Evolutionary conservation across 2,797 vertebrate genomes (phyloP), one percentile per base, ranked within the genome.

Genomic region (Holocentrus rufus): DNA sequence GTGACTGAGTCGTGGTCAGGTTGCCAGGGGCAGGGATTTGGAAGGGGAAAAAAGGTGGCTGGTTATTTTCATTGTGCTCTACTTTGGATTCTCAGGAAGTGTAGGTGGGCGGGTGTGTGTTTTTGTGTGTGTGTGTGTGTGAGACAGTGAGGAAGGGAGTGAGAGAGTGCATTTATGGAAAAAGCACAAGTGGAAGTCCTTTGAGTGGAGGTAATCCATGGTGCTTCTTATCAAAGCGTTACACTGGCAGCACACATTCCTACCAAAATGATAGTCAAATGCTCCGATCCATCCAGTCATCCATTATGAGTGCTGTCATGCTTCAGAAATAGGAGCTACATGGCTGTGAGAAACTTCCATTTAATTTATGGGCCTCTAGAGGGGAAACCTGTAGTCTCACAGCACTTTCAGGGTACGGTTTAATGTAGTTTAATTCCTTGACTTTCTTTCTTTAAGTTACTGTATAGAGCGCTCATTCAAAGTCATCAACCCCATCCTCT

Each of bases 401-500:
- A 49, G 44, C 60, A 80, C 27, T 58, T 34, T 62, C 36, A 5
- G 3, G 27, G 36, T 61, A 3, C 27, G 74, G 25, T 57, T 78
- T 75, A 84, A 87, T 63, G 81, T 39, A 47, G 70, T 81, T 84
- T 60, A 82, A 87, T 81, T 85, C 59, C 22, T 46, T 53, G 44
- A 63, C 52, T 77, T 83, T 77, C 57, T 66, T 64, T 49, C 36
- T 68, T 71, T 49, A 76, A 61, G 49, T 31, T 55, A n/a, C 49
- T 47, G 65, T 65, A 65, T 49, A 25, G 9, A 34, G 74, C 0
- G 17, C 70, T 83, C 65, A 74, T 72, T 87, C 67, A 84, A 79
- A 85, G 79, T 74, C 79, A 62, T 79, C 76, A 72, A 58, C 66
- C 20, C 22, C 5, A 2, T 62, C 52, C 23, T 20, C 20, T 61